These are phyloP conservation scores for Halesus radiatus DNA, from an alignment of 1,140 invertebrate genomes.

Conservation along the genomic window DNA sequence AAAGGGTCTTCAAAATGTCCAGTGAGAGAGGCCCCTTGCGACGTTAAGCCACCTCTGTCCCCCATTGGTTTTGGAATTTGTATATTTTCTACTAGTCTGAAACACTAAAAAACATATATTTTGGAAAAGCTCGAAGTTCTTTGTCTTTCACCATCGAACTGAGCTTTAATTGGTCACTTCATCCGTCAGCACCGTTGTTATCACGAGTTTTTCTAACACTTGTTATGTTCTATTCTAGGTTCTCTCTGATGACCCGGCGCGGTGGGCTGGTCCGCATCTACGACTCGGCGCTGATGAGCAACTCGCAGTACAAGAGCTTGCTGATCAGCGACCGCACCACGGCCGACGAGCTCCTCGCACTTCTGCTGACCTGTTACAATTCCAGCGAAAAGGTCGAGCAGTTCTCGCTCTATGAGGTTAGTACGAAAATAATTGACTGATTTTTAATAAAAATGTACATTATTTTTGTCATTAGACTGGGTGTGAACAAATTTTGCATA, in stretches of 20 bases:
- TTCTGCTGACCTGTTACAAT: slow-evolving; percentile 88
- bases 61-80: no score
- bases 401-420: slow-evolving; percentile 90
- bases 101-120: no score
- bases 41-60: no score
- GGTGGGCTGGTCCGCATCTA: slow-evolving; percentile 92
- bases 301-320: slow-evolving; percentile 93
- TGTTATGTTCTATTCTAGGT: slow-evolving; percentile 75
- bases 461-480: no score
- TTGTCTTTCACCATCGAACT: neutral
- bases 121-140: no score
- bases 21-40: no score
- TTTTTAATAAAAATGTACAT: no score
- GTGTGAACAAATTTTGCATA: no score
- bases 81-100: no score
- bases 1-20: no score
- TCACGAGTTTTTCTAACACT: neutral
- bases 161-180: neutral
- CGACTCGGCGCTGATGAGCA: slow-evolving; percentile 90
- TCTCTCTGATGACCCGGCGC: slow-evolving; percentile 86
- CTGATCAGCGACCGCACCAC: slow-evolving; percentile 91
- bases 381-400: slow-evolving; percentile 85
- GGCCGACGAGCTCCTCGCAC: slow-evolving; percentile 89
- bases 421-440: no score
- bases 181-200: neutral